Evolutionary conservation across 2,113 vertebrate genomes (phyloP).

Genomic region (Trematocara nigrifrons): DNA sequence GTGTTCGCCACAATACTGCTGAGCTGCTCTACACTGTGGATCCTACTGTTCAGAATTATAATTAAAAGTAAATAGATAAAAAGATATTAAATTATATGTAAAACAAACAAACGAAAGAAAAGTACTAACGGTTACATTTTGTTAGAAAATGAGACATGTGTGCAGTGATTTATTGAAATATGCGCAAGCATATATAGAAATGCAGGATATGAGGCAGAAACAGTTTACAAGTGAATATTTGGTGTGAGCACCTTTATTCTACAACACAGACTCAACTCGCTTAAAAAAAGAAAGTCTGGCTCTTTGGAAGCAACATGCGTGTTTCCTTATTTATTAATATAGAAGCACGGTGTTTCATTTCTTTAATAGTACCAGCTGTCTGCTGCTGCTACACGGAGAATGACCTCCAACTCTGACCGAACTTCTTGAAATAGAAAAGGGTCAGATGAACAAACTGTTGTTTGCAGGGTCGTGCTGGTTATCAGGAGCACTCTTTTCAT

Average conservation of each 20-base stretch:
- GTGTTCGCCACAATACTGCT: neutral
- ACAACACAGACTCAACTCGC: neutral
- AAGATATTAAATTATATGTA: neutral
- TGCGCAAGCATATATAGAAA: neutral
- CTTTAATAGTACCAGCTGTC: neutral
- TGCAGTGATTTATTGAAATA: neutral
- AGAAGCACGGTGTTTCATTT: neutral
- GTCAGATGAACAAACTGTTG: neutral
- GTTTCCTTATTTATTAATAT: neutral
- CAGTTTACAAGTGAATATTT: neutral
- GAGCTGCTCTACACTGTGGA: neutral
- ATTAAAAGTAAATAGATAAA: neutral
- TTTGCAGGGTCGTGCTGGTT: neutral
- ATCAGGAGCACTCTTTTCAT: neutral
- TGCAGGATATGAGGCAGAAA: neutral
- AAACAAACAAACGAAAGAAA: neutral
- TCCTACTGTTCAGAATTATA: neutral
- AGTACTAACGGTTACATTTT: fast-evolving
- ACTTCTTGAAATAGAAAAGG: neutral
- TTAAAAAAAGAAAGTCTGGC: neutral
- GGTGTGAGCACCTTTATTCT: neutral
- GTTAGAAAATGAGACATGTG: neutral
- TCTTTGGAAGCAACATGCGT: neutral
- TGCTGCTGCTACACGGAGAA: fast-evolving
- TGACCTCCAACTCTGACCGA: neutral